Conservation (phyloP, 1,140 invertebrate species). For the Zaprionus camerounensis region DNA sequence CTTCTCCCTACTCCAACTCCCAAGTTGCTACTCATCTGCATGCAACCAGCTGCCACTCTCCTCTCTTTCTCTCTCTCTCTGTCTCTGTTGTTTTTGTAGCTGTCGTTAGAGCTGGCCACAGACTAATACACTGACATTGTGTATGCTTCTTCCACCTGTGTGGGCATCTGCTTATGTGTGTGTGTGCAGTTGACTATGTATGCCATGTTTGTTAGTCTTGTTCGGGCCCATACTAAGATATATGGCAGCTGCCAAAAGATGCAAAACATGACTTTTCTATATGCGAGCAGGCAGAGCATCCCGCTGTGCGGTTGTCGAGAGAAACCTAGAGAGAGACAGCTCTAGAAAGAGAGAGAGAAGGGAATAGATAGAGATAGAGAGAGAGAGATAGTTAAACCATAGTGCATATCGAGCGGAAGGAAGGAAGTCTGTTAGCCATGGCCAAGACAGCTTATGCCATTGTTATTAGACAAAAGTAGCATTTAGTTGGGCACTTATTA, state of each 20-base stretch:
- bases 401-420: background rate
- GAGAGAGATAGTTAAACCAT: too few relatives aligned
- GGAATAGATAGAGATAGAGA: background rate
- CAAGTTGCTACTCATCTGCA: constrained; percentile 46
- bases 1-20: background rate
- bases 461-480: constrained; percentile 31
- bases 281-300: constrained; percentile 36
- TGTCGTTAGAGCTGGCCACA: constrained; percentile 56
- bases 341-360: background rate
- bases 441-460: constrained; percentile 36
- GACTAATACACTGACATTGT: constrained; percentile 65
- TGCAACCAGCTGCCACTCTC: constrained; percentile 25
- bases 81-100: constrained; percentile 34
- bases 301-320: constrained; percentile 25
- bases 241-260: constrained; percentile 78
- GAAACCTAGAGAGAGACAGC: background rate
- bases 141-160: constrained; percentile 36
- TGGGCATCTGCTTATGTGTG: constrained; percentile 17
- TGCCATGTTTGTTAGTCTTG: constrained; percentile 67
- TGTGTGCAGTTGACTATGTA: constrained; percentile 53
- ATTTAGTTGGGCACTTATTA: constrained; percentile 46
- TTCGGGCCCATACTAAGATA: constrained; percentile 66
- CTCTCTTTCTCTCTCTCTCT: background rate
- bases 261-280: constrained; percentile 73
- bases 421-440: constrained; percentile 15